These are phyloP conservation scores for Microtus pennsylvanicus DNA, from an alignment of 2,113 vertebrate genomes.

Conservation along the genomic window DNA sequence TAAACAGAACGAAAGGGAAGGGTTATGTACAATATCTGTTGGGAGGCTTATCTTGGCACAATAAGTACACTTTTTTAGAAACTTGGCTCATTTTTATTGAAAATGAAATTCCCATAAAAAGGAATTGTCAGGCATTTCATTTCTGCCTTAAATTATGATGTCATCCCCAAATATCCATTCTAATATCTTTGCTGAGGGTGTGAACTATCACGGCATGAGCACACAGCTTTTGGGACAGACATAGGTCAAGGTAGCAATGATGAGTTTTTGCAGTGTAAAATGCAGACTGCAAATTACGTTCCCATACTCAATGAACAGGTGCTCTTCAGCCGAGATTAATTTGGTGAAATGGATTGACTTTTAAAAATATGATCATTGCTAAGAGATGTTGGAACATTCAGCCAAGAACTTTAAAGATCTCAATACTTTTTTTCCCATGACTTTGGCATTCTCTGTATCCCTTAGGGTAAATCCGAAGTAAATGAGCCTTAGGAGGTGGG, in stretches of 20 bases:
- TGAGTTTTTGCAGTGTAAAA: constrained; percentile 33
- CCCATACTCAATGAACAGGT: background rate
- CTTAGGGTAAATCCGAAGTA: constrained; percentile 1
- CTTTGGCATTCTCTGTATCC: background rate
- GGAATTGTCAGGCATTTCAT: background rate
- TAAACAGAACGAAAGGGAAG: background rate
- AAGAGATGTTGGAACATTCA: background rate
- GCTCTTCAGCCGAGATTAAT: background rate
- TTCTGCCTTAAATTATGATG: constrained; percentile 6
- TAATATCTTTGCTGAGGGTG: background rate
- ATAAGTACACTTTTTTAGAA: background rate
- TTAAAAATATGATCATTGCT: background rate
- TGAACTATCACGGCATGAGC: background rate
- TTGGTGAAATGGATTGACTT: background rate
- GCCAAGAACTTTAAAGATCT: background rate
- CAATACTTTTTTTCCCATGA: background rate
- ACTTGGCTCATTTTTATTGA: background rate
- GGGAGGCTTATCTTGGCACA: background rate
- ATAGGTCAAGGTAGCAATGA: background rate
- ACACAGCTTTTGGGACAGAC: background rate
- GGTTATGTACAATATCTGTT: background rate
- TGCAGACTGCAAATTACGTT: background rate
- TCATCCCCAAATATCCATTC: background rate
- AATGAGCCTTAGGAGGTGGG: background rate
- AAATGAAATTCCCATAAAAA: background rate